phyloP scores from a whole-genome alignment of 2,888 invertebrate genomes.

The Glyphotaelius pellucidus region DNA sequence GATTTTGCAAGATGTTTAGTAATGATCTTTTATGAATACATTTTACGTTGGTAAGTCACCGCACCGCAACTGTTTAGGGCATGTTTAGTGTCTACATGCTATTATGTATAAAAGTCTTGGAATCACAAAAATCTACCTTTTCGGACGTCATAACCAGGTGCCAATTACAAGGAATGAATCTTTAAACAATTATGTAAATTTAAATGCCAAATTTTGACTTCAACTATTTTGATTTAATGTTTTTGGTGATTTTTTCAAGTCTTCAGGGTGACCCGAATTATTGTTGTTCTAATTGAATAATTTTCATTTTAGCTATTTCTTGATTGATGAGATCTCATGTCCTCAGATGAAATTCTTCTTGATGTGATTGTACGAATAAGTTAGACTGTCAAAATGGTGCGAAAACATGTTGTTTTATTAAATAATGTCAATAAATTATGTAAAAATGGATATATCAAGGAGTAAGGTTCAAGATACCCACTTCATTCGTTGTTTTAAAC shows the following conservation, averaged over 20 bases:
- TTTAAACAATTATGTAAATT: background rate
- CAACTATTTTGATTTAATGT: background rate
- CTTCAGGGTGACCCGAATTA: background rate
- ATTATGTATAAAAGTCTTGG: background rate
- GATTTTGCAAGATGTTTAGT: background rate
- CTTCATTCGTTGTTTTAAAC: background rate
- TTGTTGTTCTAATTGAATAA: background rate
- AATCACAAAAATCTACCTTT: background rate
- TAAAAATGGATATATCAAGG: background rate
- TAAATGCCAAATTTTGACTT: constrained; percentile 2
- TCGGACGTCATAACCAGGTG: background rate
- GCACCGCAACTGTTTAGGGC: background rate
- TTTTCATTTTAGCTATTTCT: background rate
- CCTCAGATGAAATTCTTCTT: background rate
- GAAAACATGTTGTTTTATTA: constrained; percentile 31
- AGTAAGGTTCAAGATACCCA: constrained; percentile 25
- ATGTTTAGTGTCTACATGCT: background rate
- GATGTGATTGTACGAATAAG: constrained; percentile 16
- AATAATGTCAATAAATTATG: constrained; percentile 9
- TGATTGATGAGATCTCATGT: background rate
- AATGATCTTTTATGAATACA: background rate
- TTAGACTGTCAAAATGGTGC: constrained; percentile 45
- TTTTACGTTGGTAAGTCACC: background rate
- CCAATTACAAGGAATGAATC: constrained; percentile 2
- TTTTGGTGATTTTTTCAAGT: background rate